Percentiles rank a stretch among this genome's conserved stretches.
phyloP scores from a whole-genome alignment of 2,888 invertebrate genomes.

The Pogonocherus hispidulus region DNA sequence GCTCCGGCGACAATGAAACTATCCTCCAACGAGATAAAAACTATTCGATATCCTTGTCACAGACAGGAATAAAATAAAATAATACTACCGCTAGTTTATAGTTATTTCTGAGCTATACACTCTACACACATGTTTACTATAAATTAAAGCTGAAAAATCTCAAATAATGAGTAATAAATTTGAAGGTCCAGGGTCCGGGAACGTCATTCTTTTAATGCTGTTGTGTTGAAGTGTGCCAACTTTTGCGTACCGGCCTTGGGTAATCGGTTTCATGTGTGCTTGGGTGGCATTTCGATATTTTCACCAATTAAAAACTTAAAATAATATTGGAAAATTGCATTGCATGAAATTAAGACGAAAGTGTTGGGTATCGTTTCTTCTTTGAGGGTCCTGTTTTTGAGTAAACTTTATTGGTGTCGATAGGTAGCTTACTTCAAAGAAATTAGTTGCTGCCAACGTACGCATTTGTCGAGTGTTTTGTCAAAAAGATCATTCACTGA shows the following conservation, averaged over 20 bases:
- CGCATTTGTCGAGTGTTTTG: too few species aligned
- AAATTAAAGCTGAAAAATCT: constrained; percentile 41
- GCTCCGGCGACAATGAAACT: background rate
- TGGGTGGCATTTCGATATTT: background rate
- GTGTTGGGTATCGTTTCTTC: too few species aligned
- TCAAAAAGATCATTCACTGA: too few species aligned
- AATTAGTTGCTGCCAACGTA: too few species aligned
- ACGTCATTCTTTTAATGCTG: constrained; percentile 10
- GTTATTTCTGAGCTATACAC: constrained; percentile 23
- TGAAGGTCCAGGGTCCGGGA: constrained; percentile 25
- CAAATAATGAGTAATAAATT: constrained; percentile 25
- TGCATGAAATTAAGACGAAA: too few species aligned
- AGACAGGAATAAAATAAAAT: constrained; percentile 8
- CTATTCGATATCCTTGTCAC: constrained; percentile 20
- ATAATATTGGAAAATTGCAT: too few species aligned
- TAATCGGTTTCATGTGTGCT: background rate
- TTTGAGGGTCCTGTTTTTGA: too few species aligned
- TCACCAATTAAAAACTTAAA: too few species aligned
- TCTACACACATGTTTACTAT: constrained; percentile 41
- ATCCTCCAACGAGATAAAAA: constrained; percentile 16
- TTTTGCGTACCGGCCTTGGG: constrained; percentile 10
- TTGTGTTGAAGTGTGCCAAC: constrained; percentile 20
- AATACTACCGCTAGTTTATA: background rate
- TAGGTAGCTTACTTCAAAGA: too few species aligned
- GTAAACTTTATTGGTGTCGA: too few species aligned